A percentile compares a stretch with the other conserved stretches of the same genome.
phyloP scores from a whole-genome alignment of 2,113 vertebrate species.

The Lepidothrix coronata region DNA sequence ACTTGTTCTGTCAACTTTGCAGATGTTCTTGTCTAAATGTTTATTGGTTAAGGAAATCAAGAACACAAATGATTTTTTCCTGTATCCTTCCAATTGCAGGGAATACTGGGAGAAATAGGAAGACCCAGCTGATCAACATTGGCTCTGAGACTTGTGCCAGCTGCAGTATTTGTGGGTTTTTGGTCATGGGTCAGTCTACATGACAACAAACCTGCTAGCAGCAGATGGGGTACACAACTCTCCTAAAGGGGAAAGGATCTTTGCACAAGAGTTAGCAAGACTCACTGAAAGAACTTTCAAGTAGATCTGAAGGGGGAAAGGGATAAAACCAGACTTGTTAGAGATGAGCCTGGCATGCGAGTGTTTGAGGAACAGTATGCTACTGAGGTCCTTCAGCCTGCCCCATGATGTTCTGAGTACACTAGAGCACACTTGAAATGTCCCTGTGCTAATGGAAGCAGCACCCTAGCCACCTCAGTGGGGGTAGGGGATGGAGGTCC shows the following conservation, averaged over 20 bases:
- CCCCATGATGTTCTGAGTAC: background rate
- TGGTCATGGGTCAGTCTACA: background rate
- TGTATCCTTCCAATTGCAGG: background rate
- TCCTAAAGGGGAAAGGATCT: background rate
- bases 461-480: background rate
- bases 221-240: accelerated
- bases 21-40: background rate
- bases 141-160: background rate
- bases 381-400: background rate
- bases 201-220: accelerated
- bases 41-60: background rate
- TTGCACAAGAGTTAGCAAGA: background rate
- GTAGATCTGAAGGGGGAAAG: background rate
- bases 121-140: background rate
- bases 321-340: background rate
- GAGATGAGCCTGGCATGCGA: background rate
- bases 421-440: background rate
- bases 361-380: background rate
- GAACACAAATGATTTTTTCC: background rate
- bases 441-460: background rate
- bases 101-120: background rate
- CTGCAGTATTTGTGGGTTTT: accelerated
- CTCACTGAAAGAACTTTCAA: background rate
- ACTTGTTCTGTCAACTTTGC: background rate
- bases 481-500: accelerated